Percentiles rank a stretch among this genome's conserved stretches.
These are phyloP conservation scores for Nasonia vitripennis DNA, from an alignment of 1,140 invertebrate species.

Conservation along the genomic window DNA sequence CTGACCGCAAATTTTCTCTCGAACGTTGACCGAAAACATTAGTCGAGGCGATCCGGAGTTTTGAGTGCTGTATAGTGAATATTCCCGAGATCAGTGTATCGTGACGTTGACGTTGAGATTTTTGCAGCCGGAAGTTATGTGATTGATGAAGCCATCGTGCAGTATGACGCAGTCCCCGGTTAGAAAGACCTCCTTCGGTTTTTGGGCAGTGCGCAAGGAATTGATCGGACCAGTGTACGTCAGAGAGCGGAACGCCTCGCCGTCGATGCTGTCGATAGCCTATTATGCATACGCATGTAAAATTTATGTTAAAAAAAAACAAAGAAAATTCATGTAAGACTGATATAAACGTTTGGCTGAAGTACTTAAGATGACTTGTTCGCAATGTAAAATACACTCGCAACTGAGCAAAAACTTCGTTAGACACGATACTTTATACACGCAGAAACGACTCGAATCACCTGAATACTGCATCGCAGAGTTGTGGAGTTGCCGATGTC, in stretches of 20 bases:
- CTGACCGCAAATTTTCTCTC: not conserved
- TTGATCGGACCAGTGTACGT: conserved; percentile 70
- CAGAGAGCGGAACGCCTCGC: conserved; percentile 65
- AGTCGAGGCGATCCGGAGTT: not conserved
- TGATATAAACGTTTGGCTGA: conserved; percentile 1
- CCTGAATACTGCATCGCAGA: conserved; percentile 69
- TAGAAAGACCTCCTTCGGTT: conserved; percentile 65
- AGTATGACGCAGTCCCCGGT: conserved; percentile 70
- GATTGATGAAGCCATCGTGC: conserved; percentile 67
- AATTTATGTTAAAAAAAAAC: not conserved
- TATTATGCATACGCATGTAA: conserved; percentile 44
- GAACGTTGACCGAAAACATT: not conserved
- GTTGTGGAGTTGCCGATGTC: conserved; percentile 62
- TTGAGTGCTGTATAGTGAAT: conserved; percentile 14
- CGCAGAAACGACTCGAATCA: conserved; percentile 33
- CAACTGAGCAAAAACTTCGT: not conserved
- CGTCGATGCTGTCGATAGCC: conserved; percentile 66
- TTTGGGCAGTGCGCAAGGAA: conserved; percentile 65
- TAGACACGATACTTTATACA: not conserved
- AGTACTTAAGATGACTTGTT: not conserved
- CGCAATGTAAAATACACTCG: not conserved
- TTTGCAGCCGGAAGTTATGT: conserved; percentile 64
- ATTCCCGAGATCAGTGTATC: conserved; percentile 60
- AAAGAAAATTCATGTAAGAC: conserved; percentile 23
- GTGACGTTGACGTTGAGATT: conserved; percentile 69